phyloP scores from a whole-genome alignment of 1,140 invertebrate genomes.

The Lysiphlebus fabarum region DNA sequence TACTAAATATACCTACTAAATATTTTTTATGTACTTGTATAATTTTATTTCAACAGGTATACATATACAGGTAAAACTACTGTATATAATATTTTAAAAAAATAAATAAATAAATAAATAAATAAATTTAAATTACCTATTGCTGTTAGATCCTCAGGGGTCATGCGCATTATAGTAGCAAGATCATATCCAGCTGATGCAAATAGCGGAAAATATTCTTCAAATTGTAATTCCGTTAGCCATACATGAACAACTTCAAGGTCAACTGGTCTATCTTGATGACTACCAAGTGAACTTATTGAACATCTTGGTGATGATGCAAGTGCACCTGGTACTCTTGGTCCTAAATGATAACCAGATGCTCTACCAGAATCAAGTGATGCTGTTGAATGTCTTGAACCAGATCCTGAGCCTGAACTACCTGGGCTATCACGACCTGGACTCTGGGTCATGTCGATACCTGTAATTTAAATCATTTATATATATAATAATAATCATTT shows the following conservation, averaged over 20 bases:
- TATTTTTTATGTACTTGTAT: slow-evolving; percentile 6
- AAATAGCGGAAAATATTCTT: slow-evolving; percentile 93
- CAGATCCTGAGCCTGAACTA: slow-evolving; percentile 83
- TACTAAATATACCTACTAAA: too few relatives aligned
- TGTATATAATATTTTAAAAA: neutral
- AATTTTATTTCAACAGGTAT: slow-evolving; percentile 13
- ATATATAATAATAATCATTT: neutral
- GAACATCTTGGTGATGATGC: slow-evolving; percentile 63
- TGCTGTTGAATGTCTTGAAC: slow-evolving; percentile 84
- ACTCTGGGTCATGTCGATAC: slow-evolving; percentile 72
- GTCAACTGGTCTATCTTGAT: slow-evolving; percentile 64
- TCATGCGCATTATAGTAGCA: slow-evolving; percentile 95
- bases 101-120: neutral
- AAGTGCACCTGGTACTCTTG: slow-evolving; percentile 52
- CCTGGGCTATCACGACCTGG: slow-evolving; percentile 86
- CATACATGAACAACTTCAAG: slow-evolving; percentile 89
- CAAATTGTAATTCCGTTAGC: slow-evolving; percentile 91
- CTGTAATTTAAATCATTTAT: slow-evolving; percentile 26
- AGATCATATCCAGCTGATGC: slow-evolving; percentile 95
- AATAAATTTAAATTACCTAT: slow-evolving; percentile 56
- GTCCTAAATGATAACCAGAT: slow-evolving; percentile 64
- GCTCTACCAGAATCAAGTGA: slow-evolving; percentile 89
- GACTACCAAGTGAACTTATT: slow-evolving; percentile 69
- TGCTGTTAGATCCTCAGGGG: slow-evolving; percentile 87
- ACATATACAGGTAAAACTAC: slow-evolving; percentile 1